phyloP scores from a whole-genome alignment of 2,888 invertebrate species.

The Caenorhabditis sinica region DNA sequence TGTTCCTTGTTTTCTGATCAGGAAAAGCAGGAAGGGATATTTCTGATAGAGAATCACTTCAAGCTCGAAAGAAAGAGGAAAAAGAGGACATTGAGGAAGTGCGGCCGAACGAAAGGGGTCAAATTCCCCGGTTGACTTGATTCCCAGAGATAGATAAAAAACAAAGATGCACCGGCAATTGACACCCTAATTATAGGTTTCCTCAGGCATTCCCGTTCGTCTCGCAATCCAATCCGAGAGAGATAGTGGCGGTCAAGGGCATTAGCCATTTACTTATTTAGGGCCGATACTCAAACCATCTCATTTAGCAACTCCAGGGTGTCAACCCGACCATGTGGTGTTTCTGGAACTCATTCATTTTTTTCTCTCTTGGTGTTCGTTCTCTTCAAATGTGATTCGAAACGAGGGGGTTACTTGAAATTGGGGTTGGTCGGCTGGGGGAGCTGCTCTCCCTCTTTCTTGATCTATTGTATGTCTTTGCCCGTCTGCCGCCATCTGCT shows the following conservation, averaged over 20 bases:
- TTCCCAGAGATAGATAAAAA: slow-evolving; percentile 36
- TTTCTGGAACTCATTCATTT: not conserved
- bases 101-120: slow-evolving; percentile 35
- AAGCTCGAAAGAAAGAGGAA: slow-evolving; percentile 3
- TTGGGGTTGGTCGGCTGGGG: not conserved
- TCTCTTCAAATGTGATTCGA: slow-evolving; percentile 25
- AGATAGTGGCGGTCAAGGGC: slow-evolving; percentile 50
- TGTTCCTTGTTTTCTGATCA: slow-evolving; percentile 53
- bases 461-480: slow-evolving; percentile 55
- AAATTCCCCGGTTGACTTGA: slow-evolving; percentile 44
- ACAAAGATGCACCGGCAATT: slow-evolving; percentile 26
- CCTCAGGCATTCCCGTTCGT: not conserved
- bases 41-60: slow-evolving; percentile 27
- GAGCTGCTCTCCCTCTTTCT: slow-evolving; percentile 36
- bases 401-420: slow-evolving; percentile 40
- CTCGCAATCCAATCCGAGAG: slow-evolving; percentile 31
- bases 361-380: slow-evolving; percentile 23
- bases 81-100: slow-evolving; percentile 3
- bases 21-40: slow-evolving; percentile 52
- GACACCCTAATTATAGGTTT: slow-evolving; percentile 56
- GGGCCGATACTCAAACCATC: slow-evolving; percentile 1
- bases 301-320: not conserved
- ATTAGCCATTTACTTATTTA: slow-evolving; percentile 34
- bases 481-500: slow-evolving; percentile 51
- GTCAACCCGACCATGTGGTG: not conserved